phyloP scores from a whole-genome alignment of 1,140 invertebrate species.

The Bradysia coprophila region DNA sequence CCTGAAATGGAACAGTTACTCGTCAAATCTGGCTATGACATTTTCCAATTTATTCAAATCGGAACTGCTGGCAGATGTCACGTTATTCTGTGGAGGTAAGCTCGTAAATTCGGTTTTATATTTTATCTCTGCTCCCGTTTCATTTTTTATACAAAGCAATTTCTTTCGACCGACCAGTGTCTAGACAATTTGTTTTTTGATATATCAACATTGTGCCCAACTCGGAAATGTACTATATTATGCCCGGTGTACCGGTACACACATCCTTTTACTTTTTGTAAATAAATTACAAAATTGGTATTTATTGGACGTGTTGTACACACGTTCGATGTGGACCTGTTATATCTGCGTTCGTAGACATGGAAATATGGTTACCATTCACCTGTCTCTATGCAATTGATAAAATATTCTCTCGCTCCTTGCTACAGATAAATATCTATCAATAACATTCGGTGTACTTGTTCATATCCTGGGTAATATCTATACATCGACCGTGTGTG shows the following conservation, averaged over 20 bases:
- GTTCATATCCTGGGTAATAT: too few relatives aligned
- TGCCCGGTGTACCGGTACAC: too few relatives aligned
- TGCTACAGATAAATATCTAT: too few relatives aligned
- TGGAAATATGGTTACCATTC: too few relatives aligned
- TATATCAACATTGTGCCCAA: too few relatives aligned
- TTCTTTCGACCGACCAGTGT: too few relatives aligned
- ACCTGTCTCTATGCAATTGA: too few relatives aligned
- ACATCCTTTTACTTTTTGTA: neutral
- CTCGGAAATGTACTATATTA: too few relatives aligned
- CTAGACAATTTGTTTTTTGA: neutral
- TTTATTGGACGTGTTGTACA: too few relatives aligned
- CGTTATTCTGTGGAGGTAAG: constrained; percentile 77
- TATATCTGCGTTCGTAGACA: too few relatives aligned
- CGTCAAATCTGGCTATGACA: constrained; percentile 68
- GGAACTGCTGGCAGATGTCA: constrained; percentile 76
- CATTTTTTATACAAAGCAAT: constrained; percentile 51
- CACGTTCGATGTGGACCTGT: neutral
- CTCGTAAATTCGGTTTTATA: constrained; percentile 14
- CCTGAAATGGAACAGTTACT: constrained; percentile 83
- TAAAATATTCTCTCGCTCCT: too few relatives aligned
- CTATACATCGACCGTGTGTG: neutral
- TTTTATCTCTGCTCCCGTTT: constrained; percentile 2
- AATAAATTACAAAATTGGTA: neutral
- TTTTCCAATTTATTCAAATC: constrained; percentile 79
- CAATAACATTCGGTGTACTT: too few relatives aligned